Conservation (phyloP, 2,888 invertebrate genomes). For the Incurvaria masculella region DNA sequence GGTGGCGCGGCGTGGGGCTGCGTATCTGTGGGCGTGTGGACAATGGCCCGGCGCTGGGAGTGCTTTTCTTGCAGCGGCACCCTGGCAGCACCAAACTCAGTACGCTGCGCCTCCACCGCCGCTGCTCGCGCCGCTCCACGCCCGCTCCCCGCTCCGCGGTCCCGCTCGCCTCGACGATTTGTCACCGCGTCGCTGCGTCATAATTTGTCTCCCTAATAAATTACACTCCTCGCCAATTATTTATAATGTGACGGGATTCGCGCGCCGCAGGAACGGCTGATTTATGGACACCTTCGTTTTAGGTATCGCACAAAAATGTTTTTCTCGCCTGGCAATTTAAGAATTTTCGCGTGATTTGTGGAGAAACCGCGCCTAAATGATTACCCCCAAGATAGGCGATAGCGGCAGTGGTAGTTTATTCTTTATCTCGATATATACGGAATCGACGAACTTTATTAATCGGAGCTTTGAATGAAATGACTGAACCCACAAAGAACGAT, state of each 20-base stretch:
- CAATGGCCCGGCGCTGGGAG: too few species aligned
- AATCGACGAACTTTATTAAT: too few species aligned
- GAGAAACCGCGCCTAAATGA: neutral
- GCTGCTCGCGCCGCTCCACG: neutral
- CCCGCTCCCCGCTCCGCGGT: neutral
- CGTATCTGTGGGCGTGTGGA: too few species aligned
- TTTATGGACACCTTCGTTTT: conserved; percentile 38
- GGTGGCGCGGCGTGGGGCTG: neutral
- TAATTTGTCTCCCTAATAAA: conserved; percentile 43
- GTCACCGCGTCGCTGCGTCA: conserved; percentile 20
- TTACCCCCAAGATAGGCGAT: too few species aligned
- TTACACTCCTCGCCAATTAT: conserved; percentile 40
- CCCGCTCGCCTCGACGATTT: conserved; percentile 20
- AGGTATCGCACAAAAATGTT: conserved; percentile 22
- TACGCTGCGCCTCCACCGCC: neutral
- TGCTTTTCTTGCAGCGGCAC: too few species aligned
- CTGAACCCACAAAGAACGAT: too few species aligned
- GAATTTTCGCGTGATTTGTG: neutral
- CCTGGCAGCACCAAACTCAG: too few species aligned
- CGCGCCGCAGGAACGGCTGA: conserved; percentile 35
- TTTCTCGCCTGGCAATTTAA: conserved; percentile 1
- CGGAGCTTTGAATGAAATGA: too few species aligned
- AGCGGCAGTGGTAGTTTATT: too few species aligned
- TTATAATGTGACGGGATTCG: conserved; percentile 39
- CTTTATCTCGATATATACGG: too few species aligned